A percentile compares a stretch with the other conserved stretches of the same genome.
Conservation (phyloP, 2,113 vertebrate species). For the Zapornia atra region DNA sequence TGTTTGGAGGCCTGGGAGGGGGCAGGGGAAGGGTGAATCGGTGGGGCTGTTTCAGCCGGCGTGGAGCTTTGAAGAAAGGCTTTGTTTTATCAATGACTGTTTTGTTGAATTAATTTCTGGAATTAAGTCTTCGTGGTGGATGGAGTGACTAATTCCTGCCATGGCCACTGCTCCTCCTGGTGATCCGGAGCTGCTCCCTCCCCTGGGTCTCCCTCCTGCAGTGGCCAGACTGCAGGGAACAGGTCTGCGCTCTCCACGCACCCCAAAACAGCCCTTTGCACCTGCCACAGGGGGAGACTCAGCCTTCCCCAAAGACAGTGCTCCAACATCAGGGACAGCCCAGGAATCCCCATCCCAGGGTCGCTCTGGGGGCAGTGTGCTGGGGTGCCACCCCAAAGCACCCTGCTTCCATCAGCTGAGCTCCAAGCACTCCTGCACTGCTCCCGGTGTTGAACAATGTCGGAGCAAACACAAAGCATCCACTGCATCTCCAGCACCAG, state of each 20-base stretch:
- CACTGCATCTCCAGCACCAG: background rate
- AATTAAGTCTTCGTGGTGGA: background rate
- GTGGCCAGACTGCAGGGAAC: accelerated
- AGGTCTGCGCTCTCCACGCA: accelerated
- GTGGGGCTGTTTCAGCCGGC: background rate
- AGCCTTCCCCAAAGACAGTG: accelerated
- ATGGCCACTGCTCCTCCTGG: background rate
- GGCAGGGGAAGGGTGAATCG: background rate
- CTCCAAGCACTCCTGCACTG: accelerated
- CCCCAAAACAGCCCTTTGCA: background rate
- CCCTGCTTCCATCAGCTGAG: background rate
- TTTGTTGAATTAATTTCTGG: background rate
- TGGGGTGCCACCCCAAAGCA: background rate
- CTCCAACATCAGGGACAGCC: accelerated
- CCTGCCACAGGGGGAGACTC: background rate
- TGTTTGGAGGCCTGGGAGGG: background rate
- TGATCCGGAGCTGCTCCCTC: background rate
- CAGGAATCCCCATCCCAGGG: background rate
- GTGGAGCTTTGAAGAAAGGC: background rate
- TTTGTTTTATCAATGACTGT: background rate
- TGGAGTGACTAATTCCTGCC: background rate
- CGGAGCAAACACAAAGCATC: background rate
- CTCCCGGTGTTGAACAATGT: background rate
- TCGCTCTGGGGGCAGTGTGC: background rate
- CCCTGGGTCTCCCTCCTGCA: no score